These are phyloP conservation scores for Dasyurus viverrinus DNA, from an alignment of 2,113 vertebrate genomes.

Conservation along the genomic window DNA sequence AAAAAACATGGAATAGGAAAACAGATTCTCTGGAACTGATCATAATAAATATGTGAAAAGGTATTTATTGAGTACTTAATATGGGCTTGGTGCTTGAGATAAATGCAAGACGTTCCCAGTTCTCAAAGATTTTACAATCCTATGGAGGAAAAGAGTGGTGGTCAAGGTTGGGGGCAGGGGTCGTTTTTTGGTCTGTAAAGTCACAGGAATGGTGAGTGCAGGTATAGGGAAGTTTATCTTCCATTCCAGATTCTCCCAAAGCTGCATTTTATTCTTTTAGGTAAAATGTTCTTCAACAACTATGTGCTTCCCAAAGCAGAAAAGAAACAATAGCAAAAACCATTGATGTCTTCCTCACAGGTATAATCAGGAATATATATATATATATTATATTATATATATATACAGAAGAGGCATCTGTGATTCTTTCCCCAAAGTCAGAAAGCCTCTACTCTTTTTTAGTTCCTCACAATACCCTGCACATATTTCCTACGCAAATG, in stretches of 20 bases:
- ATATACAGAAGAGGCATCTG: neutral
- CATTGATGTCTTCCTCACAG: neutral
- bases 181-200: neutral
- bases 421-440: neutral
- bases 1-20: constrained; percentile 1
- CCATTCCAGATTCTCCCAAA: neutral
- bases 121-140: neutral
- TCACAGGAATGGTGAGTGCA: neutral
- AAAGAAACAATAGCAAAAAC: constrained; percentile 12
- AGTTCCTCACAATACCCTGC: neutral
- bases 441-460: neutral
- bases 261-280: neutral
- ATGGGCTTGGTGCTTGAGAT: neutral
- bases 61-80: neutral
- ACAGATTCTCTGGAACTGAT: neutral
- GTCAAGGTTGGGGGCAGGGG: neutral
- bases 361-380: too few species aligned
- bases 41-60: neutral
- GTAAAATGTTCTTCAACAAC: neutral
- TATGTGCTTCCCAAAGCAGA: neutral
- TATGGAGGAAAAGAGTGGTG: neutral
- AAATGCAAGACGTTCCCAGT: neutral
- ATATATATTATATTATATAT: too few species aligned
- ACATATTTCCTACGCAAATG: neutral
- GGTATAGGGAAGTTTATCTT: neutral